phyloP scores from a whole-genome alignment of 1,140 invertebrate genomes.

The Panulirus ornatus region DNA sequence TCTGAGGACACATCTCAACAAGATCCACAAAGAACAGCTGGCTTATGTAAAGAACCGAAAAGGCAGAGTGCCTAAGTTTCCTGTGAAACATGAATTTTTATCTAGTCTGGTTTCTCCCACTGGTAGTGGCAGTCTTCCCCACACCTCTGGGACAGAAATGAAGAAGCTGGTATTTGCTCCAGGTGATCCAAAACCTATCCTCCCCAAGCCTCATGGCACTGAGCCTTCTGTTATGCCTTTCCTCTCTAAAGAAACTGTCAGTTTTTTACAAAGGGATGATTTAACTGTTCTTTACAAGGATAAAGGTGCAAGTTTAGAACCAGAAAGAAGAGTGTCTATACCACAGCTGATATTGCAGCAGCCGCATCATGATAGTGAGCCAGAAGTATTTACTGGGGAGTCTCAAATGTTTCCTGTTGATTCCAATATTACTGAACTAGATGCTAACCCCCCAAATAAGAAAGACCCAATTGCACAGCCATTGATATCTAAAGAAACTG shows the following conservation, averaged over 20 bases:
- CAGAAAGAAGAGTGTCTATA: conserved; percentile 28
- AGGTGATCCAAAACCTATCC: conserved; percentile 59
- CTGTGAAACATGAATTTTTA: conserved; percentile 67
- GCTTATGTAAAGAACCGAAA: conserved; percentile 72
- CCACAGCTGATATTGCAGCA: conserved; percentile 58
- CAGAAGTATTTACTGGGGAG: conserved; percentile 28
- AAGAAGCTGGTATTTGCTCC: conserved; percentile 51
- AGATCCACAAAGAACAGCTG: conserved; percentile 74
- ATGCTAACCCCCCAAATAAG: conserved; percentile 4
- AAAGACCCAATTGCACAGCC: conserved; percentile 48
- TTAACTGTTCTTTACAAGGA: conserved; percentile 63
- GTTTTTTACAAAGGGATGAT: conserved; percentile 66
- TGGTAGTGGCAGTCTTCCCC: conserved; percentile 4
- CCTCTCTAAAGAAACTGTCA: conserved; percentile 71
- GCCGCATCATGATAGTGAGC: conserved; percentile 37
- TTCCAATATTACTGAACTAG: conserved; percentile 19
- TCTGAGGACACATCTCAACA: conserved; percentile 88
- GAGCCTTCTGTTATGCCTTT: conserved; percentile 70
- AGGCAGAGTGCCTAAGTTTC: conserved; percentile 58
- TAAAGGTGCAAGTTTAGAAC: conserved; percentile 27
- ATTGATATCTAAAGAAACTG: conserved; percentile 41
- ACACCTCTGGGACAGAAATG: conserved; percentile 18
- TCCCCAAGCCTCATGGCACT: conserved; percentile 57
- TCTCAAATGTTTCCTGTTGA: neutral
- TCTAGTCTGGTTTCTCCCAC: conserved; percentile 38